Evolutionary conservation across 2,113 vertebrate genomes (phyloP).

Genomic region (Alaudala cheleensis): DNA sequence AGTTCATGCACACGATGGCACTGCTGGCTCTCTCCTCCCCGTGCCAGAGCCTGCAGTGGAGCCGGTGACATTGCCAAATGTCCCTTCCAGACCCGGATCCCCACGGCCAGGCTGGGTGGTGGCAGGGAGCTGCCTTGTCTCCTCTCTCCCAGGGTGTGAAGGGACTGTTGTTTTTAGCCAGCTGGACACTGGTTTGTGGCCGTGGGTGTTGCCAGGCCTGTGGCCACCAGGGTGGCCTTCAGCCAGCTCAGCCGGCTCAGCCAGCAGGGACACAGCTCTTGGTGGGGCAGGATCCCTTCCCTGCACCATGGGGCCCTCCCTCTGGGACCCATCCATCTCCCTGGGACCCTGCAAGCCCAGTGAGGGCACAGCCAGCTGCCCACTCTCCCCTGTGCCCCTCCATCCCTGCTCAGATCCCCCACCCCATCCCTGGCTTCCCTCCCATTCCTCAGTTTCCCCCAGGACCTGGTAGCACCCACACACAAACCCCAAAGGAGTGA

Average conservation of each 20-base stretch:
- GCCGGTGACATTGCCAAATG: fast-evolving
- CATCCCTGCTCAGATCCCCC: neutral
- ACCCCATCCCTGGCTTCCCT: neutral
- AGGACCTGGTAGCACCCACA: neutral
- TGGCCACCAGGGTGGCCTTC: neutral
- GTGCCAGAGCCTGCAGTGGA: neutral
- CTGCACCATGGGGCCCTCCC: fast-evolving
- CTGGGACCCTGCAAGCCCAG: neutral
- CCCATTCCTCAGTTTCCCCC: neutral
- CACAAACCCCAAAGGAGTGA: neutral
- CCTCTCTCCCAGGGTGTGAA: neutral
- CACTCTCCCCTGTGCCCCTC: fast-evolving
- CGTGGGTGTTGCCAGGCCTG: neutral
- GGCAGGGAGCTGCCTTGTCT: neutral
- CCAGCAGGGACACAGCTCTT: neutral
- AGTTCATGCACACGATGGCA: neutral
- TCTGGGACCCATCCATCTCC: neutral
- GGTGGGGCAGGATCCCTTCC: neutral
- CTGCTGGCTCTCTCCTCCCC: neutral
- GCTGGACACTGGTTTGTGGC: neutral
- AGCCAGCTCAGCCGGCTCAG: neutral
- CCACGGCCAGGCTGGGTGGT: neutral
- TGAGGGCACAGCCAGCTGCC: neutral
- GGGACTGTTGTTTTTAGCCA: conserved; percentile 4
- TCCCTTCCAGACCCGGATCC: neutral